phyloP scores from a whole-genome alignment of 2,888 invertebrate species.

The Flexamia atlantica region DNA sequence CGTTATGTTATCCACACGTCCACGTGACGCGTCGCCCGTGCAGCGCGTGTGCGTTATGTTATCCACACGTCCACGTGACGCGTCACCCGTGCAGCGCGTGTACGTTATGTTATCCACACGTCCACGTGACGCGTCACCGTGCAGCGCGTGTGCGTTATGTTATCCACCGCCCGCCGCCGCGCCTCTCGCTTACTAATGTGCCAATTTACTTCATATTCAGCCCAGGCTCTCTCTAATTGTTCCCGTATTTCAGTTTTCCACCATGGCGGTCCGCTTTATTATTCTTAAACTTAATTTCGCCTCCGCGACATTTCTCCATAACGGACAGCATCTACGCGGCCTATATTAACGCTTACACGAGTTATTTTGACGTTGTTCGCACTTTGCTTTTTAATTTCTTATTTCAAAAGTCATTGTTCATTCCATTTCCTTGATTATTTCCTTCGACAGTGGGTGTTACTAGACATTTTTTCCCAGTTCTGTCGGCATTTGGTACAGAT shows the following conservation, averaged over 20 bases:
- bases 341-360: conserved; percentile 5
- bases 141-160: conserved; percentile 5
- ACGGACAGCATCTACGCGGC: conserved; percentile 29
- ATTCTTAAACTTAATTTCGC: conserved; percentile 45
- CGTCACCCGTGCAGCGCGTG: conserved; percentile 2
- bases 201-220: conserved; percentile 51
- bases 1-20: too few relatives aligned
- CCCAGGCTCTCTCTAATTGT: conserved; percentile 46
- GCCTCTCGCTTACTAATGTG: conserved; percentile 49
- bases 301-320: conserved; percentile 34
- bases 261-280: conserved; percentile 26
- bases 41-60: background rate
- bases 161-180: background rate
- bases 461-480: background rate
- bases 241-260: conserved; percentile 54
- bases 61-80: background rate
- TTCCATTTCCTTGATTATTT: background rate
- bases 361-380: background rate
- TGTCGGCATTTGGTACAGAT: too few relatives aligned
- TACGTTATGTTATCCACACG: background rate
- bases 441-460: background rate
- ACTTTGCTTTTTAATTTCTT: background rate
- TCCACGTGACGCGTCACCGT: background rate
- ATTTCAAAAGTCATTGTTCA: background rate
- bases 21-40: too few relatives aligned